Percentiles rank a stretch among this genome's conserved stretches.
These are phyloP conservation scores for Syngnathus typhle DNA, from an alignment of 2,113 vertebrate species.

Conservation along the genomic window DNA sequence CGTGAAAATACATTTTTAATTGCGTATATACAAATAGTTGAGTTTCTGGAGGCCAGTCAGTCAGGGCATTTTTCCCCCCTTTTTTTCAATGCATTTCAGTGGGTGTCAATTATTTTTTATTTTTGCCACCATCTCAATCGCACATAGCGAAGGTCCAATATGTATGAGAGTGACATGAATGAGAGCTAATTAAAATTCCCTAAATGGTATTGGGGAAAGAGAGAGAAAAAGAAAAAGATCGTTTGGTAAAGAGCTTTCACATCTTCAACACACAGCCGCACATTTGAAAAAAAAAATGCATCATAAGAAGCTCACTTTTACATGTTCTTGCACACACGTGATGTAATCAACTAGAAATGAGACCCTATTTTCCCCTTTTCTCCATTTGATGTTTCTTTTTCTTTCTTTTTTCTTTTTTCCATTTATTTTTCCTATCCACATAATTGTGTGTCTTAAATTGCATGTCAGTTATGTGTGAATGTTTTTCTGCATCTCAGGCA, in stretches of 20 bases:
- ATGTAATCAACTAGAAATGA: constrained; percentile 17
- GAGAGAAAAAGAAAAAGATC: constrained; percentile 29
- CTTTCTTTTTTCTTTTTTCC: constrained; percentile 23
- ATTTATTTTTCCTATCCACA: constrained; percentile 15
- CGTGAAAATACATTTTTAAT: too few species aligned
- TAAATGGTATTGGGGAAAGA: not conserved
- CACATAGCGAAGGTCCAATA: not conserved
- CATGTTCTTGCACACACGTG: not conserved
- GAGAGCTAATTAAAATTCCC: not conserved
- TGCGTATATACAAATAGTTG: too few species aligned
- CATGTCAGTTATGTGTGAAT: constrained; percentile 33
- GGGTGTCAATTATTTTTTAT: too few species aligned
- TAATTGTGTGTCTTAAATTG: constrained; percentile 36
- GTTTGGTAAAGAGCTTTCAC: constrained; percentile 25
- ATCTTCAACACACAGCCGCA: constrained; percentile 37
- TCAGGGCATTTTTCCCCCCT: too few species aligned
- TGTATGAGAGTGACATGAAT: not conserved
- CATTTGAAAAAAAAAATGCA: constrained; percentile 24
- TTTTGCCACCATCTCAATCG: too few species aligned
- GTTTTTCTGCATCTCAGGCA: constrained; percentile 20
- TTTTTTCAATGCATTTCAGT: too few species aligned
- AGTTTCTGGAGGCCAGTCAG: too few species aligned
- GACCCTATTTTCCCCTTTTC: constrained; percentile 31
- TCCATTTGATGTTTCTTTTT: constrained; percentile 5
- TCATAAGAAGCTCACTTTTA: constrained; percentile 27